phyloP scores from a whole-genome alignment of 2,888 invertebrate species.

The Brachypalpus laphriformis region DNA sequence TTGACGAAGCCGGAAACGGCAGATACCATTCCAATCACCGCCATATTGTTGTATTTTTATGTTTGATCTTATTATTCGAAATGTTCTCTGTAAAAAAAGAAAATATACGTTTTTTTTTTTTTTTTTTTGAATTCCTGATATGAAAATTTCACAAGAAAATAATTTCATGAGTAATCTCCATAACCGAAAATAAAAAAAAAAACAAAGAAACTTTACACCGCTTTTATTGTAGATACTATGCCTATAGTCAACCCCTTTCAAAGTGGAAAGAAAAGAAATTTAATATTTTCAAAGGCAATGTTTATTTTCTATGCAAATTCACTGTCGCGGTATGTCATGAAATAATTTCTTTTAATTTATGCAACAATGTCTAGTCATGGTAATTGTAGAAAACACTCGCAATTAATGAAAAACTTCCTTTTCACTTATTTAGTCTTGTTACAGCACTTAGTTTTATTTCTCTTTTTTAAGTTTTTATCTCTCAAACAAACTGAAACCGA shows the following conservation, averaged over 20 bases:
- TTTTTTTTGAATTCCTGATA: background rate
- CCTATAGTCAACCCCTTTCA: background rate
- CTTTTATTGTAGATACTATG: background rate
- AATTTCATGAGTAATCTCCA: background rate
- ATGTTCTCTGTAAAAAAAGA: constrained; percentile 46
- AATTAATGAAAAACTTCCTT: constrained; percentile 39
- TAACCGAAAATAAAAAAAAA: background rate
- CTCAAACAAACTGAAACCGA: constrained; percentile 27
- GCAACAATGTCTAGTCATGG: constrained; percentile 12
- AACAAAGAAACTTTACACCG: background rate
- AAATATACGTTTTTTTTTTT: background rate
- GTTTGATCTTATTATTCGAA: constrained; percentile 20
- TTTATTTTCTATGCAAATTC: background rate
- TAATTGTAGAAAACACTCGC: constrained; percentile 11
- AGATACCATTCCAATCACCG: constrained; percentile 92
- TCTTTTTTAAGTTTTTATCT: constrained; percentile 18
- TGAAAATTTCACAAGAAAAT: background rate
- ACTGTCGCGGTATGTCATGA: background rate
- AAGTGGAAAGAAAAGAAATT: background rate
- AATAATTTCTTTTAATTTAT: background rate
- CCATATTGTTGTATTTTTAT: constrained; percentile 84
- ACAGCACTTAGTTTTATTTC: constrained; percentile 5
- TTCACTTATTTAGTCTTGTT: constrained; percentile 12
- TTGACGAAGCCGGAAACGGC: constrained; percentile 95
- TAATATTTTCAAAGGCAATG: background rate